These are phyloP conservation scores for Scophthalmus maximus DNA, from an alignment of 2,113 vertebrate genomes.

Conservation along the genomic window DNA sequence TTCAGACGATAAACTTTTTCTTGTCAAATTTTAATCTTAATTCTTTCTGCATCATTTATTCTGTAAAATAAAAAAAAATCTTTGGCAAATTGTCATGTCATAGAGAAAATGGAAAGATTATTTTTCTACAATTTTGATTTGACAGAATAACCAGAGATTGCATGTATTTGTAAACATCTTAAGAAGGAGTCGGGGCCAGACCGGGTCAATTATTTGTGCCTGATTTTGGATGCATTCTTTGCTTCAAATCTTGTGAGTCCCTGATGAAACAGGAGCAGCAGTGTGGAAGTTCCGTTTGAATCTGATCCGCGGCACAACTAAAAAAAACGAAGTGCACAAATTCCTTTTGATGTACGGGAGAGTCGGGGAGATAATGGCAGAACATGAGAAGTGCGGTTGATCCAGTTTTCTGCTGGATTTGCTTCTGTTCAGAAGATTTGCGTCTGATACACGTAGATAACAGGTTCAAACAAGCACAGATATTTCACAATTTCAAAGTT, in stretches of 20 bases:
- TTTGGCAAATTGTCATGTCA: too few species aligned
- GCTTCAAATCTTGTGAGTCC: not conserved
- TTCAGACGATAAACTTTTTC: too few species aligned
- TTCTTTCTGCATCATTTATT: too few species aligned
- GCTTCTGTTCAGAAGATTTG: not conserved
- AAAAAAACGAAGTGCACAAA: not conserved
- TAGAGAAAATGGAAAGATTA: too few species aligned
- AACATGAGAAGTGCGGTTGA: not conserved
- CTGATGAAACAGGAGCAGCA: not conserved
- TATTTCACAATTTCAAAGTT: not conserved
- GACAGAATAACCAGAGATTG: not conserved
- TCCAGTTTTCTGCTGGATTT: not conserved
- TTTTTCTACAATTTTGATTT: too few species aligned
- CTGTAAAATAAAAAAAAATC: too few species aligned
- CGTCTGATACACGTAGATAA: too few species aligned
- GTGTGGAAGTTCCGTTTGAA: not conserved
- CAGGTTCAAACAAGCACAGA: too few species aligned
- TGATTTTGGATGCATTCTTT: not conserved
- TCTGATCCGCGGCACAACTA: not conserved
- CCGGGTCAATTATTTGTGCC: not conserved
- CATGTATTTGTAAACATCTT: too few species aligned
- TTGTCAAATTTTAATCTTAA: too few species aligned
- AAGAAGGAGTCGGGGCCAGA: not conserved
- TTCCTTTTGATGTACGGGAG: not conserved
- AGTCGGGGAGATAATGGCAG: not conserved